These are phyloP conservation scores for Phaonia tiefii DNA, from an alignment of 2,888 invertebrate species.

Conservation along the genomic window DNA sequence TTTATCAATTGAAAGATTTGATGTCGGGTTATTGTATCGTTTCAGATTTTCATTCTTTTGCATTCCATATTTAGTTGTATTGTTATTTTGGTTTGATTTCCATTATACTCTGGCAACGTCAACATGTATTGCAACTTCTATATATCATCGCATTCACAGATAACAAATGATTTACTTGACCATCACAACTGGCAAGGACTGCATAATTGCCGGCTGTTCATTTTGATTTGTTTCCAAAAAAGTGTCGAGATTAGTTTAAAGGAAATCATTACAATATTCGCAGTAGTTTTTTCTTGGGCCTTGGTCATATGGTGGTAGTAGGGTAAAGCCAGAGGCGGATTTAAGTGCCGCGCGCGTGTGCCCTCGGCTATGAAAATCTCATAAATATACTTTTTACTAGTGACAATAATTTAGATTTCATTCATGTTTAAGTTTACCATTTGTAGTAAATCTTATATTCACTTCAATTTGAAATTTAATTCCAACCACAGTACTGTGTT, in stretches of 20 bases:
- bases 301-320: not conserved
- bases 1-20: conserved; percentile 33
- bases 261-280: conserved; percentile 36
- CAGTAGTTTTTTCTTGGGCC: not conserved
- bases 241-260: conserved; percentile 48
- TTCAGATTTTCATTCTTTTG: not conserved
- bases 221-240: conserved; percentile 56
- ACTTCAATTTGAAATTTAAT: too few relatives aligned
- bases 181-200: conserved; percentile 26
- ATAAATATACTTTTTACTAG: too few relatives aligned
- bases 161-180: conserved; percentile 33
- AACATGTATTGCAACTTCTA: not conserved
- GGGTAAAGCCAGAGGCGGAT: too few relatives aligned
- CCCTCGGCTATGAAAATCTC: too few relatives aligned
- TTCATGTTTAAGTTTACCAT: too few relatives aligned
- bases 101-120: not conserved
- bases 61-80: not conserved
- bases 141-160: not conserved
- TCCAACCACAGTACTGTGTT: too few relatives aligned
- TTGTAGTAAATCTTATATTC: too few relatives aligned
- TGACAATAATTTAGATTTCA: too few relatives aligned
- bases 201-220: conserved; percentile 55
- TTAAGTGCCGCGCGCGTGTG: too few relatives aligned
- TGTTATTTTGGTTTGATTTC: not conserved
- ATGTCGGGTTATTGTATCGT: conserved; percentile 13